Evolutionary conservation across 2,888 invertebrate genomes (phyloP), one percentile per base, ranked within the genome.

Genomic region (Lampropteryx suffumata): DNA sequence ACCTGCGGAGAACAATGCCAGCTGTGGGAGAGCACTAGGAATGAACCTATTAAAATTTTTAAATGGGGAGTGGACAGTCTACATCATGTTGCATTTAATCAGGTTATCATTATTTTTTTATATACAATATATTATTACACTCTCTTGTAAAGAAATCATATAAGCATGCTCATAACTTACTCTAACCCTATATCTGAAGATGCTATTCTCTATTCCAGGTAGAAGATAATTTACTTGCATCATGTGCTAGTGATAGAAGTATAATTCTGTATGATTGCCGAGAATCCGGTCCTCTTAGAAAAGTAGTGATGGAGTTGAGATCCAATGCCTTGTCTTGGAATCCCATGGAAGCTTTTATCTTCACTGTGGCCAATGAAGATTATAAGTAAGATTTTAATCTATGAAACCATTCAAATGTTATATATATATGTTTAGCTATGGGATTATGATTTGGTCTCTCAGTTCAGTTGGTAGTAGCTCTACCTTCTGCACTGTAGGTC

Each of bases 341-440:
- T 92, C 99, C 99, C 0, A 98, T 99, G 97, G 99, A 99, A 84
- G 97, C 99, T 0, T 98, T 95, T 73, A 94, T 95, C 58, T 99
- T 99, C 72, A 98, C 98, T 4, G 96, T 95, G 34, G 99, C 99
- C 10, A 99, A 95, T 92, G 99, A 99, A 88, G 99, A 99, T 91
- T 99, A 98, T 81, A 99, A 99, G 99, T 99, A 90, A 91, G 93
- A 88, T 40, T 14, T 6, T 9, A 32, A 13, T n/a, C n/a, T 45
- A 27, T 26, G 39, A 17, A 36, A 10, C 46, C n/a, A n/a, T n/a
- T n/a, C n/a, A n/a, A n/a, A n/a, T n/a, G n/a, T n/a, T n/a, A n/a
- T n/a, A n/a, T n/a, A n/a, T n/a, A n/a, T n/a, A n/a, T n/a, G n/a
- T n/a, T n/a, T n/a, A n/a, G n/a, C n/a, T n/a, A n/a, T n/a, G n/a